Conservation (phyloP, 2,888 invertebrate genomes). For the Hemithea aestivaria region DNA sequence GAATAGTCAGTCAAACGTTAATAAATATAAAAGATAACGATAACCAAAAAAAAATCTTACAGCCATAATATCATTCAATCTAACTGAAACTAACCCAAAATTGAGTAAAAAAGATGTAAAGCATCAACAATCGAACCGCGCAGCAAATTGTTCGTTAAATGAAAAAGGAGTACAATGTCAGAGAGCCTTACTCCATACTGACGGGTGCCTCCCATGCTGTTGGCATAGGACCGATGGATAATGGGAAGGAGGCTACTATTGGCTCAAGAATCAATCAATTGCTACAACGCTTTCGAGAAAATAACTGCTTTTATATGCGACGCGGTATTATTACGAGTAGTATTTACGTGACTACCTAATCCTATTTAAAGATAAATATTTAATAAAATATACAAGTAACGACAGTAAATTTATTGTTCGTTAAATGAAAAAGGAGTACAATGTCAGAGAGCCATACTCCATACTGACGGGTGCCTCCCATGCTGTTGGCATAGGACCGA, state of each 20-base stretch:
- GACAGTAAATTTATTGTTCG: too few relatives aligned
- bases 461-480: constrained; percentile 19
- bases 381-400: too few relatives aligned
- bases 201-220: constrained; percentile 25
- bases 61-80: too few relatives aligned
- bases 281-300: too few relatives aligned
- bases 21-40: too few relatives aligned
- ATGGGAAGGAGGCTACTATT: constrained; percentile 6
- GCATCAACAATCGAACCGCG: constrained; percentile 11
- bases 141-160: constrained; percentile 23
- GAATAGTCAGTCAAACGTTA: too few relatives aligned
- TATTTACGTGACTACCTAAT: too few relatives aligned
- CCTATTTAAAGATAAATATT: too few relatives aligned
- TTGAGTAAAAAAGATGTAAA: constrained; percentile 10
- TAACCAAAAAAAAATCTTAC: too few relatives aligned
- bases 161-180: constrained; percentile 24
- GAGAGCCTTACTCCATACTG: constrained; percentile 8
- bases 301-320: too few relatives aligned
- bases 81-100: too few relatives aligned
- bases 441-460: constrained; percentile 10
- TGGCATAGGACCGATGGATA: constrained; percentile 42
- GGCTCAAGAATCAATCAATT: constrained; percentile 7
- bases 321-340: too few relatives aligned
- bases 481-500: constrained; percentile 41
- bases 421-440: constrained; percentile 24